Evolutionary conservation across 1,140 invertebrate species (phyloP), one percentile per base, ranked within the genome.

Genomic region (Parasteatoda tepidariorum): DNA sequence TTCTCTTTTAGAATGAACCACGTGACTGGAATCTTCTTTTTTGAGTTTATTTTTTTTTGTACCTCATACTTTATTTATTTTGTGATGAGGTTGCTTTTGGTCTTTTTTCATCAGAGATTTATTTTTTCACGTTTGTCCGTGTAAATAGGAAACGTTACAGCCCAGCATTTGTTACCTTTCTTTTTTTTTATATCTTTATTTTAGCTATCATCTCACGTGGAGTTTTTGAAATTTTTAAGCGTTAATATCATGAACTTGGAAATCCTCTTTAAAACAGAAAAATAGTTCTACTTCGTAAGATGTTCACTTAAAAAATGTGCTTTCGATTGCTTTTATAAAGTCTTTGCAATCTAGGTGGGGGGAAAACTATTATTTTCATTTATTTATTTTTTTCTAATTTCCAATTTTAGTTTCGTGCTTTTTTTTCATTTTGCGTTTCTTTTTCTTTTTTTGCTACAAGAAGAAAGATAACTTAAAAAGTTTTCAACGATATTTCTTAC

Each of bases 21-120:
- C 73, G 73, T 75, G 73, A 75, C 73, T 31, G 34, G 73, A 61
- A 75, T 75, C 55, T 59, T 48, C 38, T 22, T 59, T 59, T 59
- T 68, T 48, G 5, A 6, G 5, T 13, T 18, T 11, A 15, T 28
- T 31, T 33, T 30, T 33, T 41, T 48, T 68, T 67, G n/a, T 3
- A 4, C 5, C n/a, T 28, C 18, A 4, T 41, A 22, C 4, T 48
- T 48, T n/a, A n/a, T 48, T 48, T 48, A 48, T 48, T 24, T 13
- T 38, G 38, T 68, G 66, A 41, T 68, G 38, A 68, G 31, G 24
- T 41, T 68, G 34, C 22, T 68, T 9, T 22, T 22, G 24, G 66
- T 68, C 66, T 38, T 34, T 68, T 68, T 48, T 41, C 22, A 22
- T 34, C 30, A 13, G 4, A 7, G 1, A 3, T n/a, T 62, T 28